phyloP scores from a whole-genome alignment of 2,797 vertebrate species.

The Mustela erminea region DNA sequence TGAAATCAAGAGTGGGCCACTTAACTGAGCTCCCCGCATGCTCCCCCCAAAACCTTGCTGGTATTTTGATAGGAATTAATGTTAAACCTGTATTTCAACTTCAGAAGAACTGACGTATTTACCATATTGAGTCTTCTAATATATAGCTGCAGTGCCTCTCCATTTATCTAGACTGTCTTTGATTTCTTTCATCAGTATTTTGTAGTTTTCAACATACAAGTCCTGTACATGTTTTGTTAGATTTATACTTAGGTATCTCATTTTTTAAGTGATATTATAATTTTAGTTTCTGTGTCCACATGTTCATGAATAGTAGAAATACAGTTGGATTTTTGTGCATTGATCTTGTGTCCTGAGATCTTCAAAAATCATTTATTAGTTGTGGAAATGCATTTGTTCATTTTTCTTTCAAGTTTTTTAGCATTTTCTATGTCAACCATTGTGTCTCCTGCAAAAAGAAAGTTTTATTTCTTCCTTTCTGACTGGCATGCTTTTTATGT shows the following conservation, averaged over 20 bases:
- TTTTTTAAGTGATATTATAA: not conserved
- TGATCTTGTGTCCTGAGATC: not conserved
- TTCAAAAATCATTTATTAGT: not conserved
- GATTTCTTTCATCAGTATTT: not conserved
- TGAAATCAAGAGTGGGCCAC: not conserved
- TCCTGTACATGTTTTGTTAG: not conserved
- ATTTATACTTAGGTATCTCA: not conserved
- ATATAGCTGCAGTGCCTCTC: not conserved
- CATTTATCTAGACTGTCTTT: slow-evolving; percentile 11
- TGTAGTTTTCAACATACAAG: slow-evolving; percentile 44
- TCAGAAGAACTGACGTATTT: slow-evolving; percentile 15
- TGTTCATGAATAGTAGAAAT: not conserved
- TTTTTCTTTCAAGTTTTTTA: not conserved
- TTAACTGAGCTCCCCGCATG: not conserved
- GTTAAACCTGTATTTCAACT: slow-evolving; percentile 34
- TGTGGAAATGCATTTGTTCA: not conserved
- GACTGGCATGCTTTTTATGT: not conserved
- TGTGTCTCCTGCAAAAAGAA: not conserved
- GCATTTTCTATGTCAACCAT: not conserved
- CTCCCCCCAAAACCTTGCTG: not conserved
- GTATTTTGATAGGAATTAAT: not conserved
- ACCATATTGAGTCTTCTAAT: not conserved
- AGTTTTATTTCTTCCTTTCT: slow-evolving; percentile 46
- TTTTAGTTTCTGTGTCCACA: slow-evolving; percentile 44
- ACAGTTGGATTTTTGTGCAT: not conserved